These are phyloP conservation scores for Drosophila parthenogenetica DNA, from an alignment of 2,888 invertebrate genomes.

Conservation along the genomic window DNA sequence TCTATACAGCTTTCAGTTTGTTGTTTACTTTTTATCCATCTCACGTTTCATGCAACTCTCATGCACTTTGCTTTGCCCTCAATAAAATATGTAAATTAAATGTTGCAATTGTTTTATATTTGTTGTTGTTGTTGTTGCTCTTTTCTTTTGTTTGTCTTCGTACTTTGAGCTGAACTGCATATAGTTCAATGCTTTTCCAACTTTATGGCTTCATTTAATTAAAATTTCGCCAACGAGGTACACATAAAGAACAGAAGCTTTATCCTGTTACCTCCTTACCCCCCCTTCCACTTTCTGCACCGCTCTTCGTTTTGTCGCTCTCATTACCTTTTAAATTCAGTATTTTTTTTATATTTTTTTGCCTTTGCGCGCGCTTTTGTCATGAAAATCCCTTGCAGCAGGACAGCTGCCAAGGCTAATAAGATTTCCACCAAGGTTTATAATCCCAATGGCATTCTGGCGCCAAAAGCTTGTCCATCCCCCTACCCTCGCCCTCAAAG, in stretches of 20 bases:
- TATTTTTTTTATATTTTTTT: slow-evolving; percentile 1
- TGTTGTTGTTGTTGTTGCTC: not conserved
- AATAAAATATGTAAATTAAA: slow-evolving; percentile 62
- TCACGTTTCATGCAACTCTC: slow-evolving; percentile 50
- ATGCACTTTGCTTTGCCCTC: slow-evolving; percentile 40
- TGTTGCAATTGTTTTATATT: slow-evolving; percentile 44
- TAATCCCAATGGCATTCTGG: slow-evolving; percentile 25
- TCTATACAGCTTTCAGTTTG: slow-evolving; percentile 45
- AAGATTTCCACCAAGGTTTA: slow-evolving; percentile 43
- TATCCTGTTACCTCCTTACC: too few species aligned
- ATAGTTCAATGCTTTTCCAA: slow-evolving; percentile 18
- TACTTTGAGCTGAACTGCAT: slow-evolving; percentile 36
- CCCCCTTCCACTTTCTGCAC: not conserved
- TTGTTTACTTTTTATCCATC: slow-evolving; percentile 52
- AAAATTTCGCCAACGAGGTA: slow-evolving; percentile 17
- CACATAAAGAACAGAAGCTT: slow-evolving; percentile 26
- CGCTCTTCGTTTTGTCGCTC: slow-evolving; percentile 8
- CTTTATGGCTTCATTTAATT: slow-evolving; percentile 52
- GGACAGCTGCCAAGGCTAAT: slow-evolving; percentile 48
- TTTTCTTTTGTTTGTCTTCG: too few species aligned
- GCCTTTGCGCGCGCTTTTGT: slow-evolving; percentile 16
- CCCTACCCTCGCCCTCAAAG: not conserved
- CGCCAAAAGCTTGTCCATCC: slow-evolving; percentile 4
- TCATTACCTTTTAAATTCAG: slow-evolving; percentile 25
- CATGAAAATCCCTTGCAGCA: slow-evolving; percentile 27